Percentiles rank a stretch among this genome's conserved stretches.
These are phyloP conservation scores for Narcine bancroftii DNA, from an alignment of 2,113 vertebrate genomes.

Conservation along the genomic window DNA sequence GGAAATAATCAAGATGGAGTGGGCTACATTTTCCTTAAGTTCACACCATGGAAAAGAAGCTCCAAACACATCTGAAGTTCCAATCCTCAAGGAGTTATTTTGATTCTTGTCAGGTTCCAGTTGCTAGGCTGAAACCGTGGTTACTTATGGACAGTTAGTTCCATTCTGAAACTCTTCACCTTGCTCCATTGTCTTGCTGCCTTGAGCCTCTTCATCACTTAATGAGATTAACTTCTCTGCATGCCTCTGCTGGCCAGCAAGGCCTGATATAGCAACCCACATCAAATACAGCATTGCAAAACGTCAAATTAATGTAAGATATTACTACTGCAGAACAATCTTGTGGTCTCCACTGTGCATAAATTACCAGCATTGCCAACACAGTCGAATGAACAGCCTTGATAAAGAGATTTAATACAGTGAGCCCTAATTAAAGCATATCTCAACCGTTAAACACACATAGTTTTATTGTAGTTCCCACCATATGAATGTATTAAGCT, in stretches of 20 bases:
- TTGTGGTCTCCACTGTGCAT: not conserved
- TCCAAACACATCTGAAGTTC: not conserved
- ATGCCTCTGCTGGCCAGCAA: slow-evolving; percentile 3
- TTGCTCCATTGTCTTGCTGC: not conserved
- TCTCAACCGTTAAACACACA: not conserved
- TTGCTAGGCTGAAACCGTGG: not conserved
- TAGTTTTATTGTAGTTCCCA: not conserved
- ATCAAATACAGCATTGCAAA: not conserved
- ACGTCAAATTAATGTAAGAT: slow-evolving; percentile 5
- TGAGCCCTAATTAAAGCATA: not conserved
- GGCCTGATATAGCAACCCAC: not conserved
- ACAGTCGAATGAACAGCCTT: not conserved
- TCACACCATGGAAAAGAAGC: not conserved
- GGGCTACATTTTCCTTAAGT: not conserved
- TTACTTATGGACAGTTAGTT: not conserved
- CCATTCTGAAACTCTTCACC: slow-evolving; percentile 25
- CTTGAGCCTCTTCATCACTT: not conserved
- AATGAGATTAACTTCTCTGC: not conserved
- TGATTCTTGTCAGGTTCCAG: not conserved
- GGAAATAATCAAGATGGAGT: not conserved
- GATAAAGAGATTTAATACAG: not conserved
- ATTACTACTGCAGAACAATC: not conserved
- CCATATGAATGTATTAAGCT: not conserved
- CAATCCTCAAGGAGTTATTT: slow-evolving; percentile 10
- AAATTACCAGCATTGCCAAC: not conserved